Percentiles rank a stretch among this genome's conserved stretches.
These are phyloP conservation scores for Pituophis catenifer DNA, from an alignment of 2,113 vertebrate genomes.

Conservation along the genomic window DNA sequence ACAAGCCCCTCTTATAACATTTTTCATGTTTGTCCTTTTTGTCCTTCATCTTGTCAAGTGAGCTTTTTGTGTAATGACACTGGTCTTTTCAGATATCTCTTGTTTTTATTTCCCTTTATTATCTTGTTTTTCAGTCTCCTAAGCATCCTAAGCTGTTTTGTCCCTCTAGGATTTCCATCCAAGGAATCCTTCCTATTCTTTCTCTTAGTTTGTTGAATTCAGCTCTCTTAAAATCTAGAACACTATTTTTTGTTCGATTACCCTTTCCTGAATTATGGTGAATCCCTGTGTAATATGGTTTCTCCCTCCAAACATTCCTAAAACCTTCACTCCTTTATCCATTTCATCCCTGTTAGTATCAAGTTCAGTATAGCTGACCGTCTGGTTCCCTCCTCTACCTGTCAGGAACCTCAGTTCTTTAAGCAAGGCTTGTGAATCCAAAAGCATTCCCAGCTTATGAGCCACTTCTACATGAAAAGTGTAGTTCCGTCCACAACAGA, in stretches of 20 bases:
- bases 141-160: no score
- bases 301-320: background rate
- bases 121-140: no score
- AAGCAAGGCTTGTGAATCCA: background rate
- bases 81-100: no score
- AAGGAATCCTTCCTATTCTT: no score
- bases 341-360: background rate
- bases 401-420: background rate
- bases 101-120: no score
- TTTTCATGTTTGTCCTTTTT: no score
- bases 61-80: no score
- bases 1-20: no score
- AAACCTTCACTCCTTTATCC: background rate
- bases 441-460: background rate
- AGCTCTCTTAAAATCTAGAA: no score
- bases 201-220: no score
- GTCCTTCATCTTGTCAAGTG: no score
- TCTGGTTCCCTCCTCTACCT: background rate
- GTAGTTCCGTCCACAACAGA: background rate
- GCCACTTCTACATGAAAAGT: background rate
- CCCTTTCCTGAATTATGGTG: background rate
- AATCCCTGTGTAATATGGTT: background rate
- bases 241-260: background rate
- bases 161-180: no score
- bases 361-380: background rate